Conservation (phyloP, 2,888 invertebrate genomes). For the Diarsia rubi region DNA sequence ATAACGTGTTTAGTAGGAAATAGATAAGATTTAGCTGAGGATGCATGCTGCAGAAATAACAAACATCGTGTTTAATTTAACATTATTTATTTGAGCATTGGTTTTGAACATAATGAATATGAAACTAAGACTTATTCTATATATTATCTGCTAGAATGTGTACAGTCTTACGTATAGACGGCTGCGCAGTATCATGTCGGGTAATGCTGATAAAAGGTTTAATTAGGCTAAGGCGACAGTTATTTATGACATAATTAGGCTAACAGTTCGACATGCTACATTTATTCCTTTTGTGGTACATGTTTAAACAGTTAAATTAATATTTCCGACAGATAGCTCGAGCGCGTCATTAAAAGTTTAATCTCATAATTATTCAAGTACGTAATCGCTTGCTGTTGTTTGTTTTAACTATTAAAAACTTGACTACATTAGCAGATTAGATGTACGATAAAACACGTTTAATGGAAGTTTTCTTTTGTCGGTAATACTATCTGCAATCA, state of each 20-base stretch:
- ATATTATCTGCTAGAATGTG: slow-evolving; percentile 50
- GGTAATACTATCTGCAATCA: slow-evolving; percentile 5
- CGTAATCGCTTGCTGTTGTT: not conserved
- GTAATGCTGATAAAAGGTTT: slow-evolving; percentile 41
- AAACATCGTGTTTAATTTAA: slow-evolving; percentile 32
- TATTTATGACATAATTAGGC: slow-evolving; percentile 29
- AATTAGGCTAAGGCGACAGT: slow-evolving; percentile 14
- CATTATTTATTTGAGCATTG: slow-evolving; percentile 71
- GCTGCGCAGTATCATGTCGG: slow-evolving; percentile 33
- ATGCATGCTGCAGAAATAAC: not conserved
- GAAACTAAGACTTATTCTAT: slow-evolving; percentile 52
- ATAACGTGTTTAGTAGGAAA: not conserved
- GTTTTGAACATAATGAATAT: slow-evolving; percentile 53
- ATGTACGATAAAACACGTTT: slow-evolving; percentile 3
- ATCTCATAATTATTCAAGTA: slow-evolving; percentile 4
- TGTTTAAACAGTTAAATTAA: slow-evolving; percentile 20
- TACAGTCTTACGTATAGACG: slow-evolving; percentile 47
- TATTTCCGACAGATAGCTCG: slow-evolving; percentile 21
- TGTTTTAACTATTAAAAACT: slow-evolving; percentile 30
- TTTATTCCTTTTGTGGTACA: slow-evolving; percentile 9
- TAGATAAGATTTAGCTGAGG: slow-evolving; percentile 7
- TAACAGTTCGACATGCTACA: slow-evolving; percentile 23
- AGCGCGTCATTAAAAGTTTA: not conserved
- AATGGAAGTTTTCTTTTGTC: slow-evolving; percentile 14
- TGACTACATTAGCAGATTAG: slow-evolving; percentile 26